These are phyloP conservation scores for Mirounga angustirostris DNA, from an alignment of 2,113 vertebrate species.

Conservation along the genomic window DNA sequence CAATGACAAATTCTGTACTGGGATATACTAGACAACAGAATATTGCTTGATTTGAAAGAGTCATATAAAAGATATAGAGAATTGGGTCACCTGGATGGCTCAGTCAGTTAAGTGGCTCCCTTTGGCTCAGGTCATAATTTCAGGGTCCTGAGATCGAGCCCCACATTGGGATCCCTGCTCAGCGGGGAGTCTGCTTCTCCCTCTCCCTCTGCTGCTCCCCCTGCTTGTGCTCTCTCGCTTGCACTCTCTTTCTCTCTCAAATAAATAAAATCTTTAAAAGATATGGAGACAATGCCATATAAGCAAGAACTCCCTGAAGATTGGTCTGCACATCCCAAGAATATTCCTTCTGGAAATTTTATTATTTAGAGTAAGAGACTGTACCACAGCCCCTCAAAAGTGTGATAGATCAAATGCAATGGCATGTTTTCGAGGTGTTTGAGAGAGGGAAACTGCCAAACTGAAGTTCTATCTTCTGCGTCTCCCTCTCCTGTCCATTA, in stretches of 20 bases:
- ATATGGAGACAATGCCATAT: accelerated
- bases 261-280: neutral
- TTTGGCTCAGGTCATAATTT: neutral
- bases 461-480: accelerated
- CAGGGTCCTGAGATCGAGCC: neutral
- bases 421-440: accelerated
- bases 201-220: neutral
- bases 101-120: neutral
- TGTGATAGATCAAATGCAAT: accelerated
- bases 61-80: neutral
- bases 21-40: neutral
- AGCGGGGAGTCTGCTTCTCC: neutral
- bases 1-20: neutral
- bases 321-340: neutral
- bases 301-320: neutral
- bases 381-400: neutral
- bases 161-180: neutral
- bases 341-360: neutral
- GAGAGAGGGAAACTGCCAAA: neutral
- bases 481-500: neutral
- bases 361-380: neutral
- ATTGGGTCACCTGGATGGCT: neutral
- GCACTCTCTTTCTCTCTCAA: no score
- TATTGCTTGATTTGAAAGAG: neutral
- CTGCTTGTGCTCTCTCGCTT: neutral